Evolutionary conservation across 2,113 vertebrate species (phyloP).

Genomic region (Anoplopoma fimbria): DNA sequence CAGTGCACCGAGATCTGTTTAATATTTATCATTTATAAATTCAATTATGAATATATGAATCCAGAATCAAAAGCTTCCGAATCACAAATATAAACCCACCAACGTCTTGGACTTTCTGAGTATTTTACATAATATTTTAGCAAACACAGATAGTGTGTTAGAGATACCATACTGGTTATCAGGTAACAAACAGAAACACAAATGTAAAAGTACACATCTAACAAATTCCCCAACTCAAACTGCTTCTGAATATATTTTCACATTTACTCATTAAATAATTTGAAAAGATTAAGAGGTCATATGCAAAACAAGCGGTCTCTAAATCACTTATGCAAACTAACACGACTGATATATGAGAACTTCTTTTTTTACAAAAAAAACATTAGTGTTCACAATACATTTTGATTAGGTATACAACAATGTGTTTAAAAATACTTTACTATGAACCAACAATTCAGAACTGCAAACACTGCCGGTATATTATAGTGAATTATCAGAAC

Average conservation of each 20-base stretch:
- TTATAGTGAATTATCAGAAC: not conserved
- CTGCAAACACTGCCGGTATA: too few species aligned
- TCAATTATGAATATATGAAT: conserved; percentile 9
- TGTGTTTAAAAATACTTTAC: too few species aligned
- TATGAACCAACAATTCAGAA: too few species aligned
- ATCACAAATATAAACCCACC: conserved; percentile 5
- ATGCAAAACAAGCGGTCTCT: not conserved
- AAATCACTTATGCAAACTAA: not conserved
- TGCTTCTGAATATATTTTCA: not conserved
- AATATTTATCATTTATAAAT: conserved; percentile 17
- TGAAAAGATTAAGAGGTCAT: not conserved
- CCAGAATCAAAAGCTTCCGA: conserved; percentile 18
- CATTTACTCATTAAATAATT: not conserved
- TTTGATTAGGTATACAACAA: too few species aligned
- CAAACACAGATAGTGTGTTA: not conserved
- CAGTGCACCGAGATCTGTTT: not conserved
- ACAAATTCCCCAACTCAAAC: not conserved
- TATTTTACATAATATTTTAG: not conserved
- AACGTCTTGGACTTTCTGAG: not conserved
- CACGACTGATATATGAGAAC: too few species aligned
- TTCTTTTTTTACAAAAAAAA: too few species aligned
- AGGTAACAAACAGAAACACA: not conserved
- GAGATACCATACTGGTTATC: not conserved
- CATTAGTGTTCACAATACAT: not conserved
- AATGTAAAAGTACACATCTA: not conserved